These are phyloP conservation scores for Pemphredon lugubris DNA, from an alignment of 2,888 invertebrate species.

Conservation along the genomic window DNA sequence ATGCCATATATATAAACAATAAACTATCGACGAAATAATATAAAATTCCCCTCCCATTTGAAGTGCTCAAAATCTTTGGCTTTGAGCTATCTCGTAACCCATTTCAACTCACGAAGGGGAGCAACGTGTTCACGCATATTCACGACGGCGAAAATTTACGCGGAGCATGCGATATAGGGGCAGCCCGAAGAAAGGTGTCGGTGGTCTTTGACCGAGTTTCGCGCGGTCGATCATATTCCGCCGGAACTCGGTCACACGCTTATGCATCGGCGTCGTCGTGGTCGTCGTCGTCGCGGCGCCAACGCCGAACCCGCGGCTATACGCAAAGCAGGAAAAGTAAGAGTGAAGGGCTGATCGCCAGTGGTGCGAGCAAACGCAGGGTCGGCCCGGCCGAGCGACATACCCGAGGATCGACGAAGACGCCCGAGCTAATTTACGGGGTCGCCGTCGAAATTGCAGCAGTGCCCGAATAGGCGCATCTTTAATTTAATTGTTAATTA, in stretches of 20 bases:
- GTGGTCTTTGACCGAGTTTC: constrained; percentile 71
- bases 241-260: constrained; percentile 70
- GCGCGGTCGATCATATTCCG: constrained; percentile 70
- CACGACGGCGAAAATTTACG: constrained; percentile 48
- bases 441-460: constrained; percentile 4
- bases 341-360: constrained; percentile 58
- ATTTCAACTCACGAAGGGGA: neutral
- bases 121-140: constrained; percentile 54
- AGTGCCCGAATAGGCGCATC: neutral
- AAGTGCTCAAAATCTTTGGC: neutral
- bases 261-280: constrained; percentile 65
- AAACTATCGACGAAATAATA: too few species aligned
- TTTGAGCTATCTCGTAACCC: neutral
- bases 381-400: constrained; percentile 26
- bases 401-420: constrained; percentile 17
- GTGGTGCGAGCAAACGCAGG: constrained; percentile 41
- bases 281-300: constrained; percentile 63
- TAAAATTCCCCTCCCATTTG: too few species aligned
- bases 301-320: constrained; percentile 36
- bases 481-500: constrained; percentile 44
- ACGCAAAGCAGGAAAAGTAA: constrained; percentile 61
- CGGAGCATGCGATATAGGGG: constrained; percentile 43
- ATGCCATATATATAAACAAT: too few species aligned
- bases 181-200: constrained; percentile 63
- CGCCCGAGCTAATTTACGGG: constrained; percentile 30